A percentile compares a stretch with the other conserved stretches of the same genome.
Conservation (phyloP, 2,797 vertebrate species). For the Thunnus albacares region DNA sequence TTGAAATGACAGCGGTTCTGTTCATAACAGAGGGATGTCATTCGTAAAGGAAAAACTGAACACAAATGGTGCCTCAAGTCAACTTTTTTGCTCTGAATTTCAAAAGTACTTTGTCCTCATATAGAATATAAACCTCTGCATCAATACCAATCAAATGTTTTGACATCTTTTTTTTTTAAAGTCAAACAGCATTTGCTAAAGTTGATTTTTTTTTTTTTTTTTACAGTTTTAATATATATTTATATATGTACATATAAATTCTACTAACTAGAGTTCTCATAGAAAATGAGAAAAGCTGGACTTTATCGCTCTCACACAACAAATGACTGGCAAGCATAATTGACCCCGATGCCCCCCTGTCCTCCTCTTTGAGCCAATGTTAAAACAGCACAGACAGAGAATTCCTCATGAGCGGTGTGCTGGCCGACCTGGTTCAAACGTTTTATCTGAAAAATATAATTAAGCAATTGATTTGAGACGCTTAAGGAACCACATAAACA, state of each 20-base stretch:
- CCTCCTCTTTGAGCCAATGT: constrained; percentile 40
- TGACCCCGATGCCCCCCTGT: constrained; percentile 42
- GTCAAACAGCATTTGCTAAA: constrained; percentile 81
- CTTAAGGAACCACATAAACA: constrained; percentile 15
- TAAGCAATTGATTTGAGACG: background rate
- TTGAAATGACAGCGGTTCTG: constrained; percentile 61
- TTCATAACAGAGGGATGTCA: constrained; percentile 56
- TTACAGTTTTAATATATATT: constrained; percentile 86
- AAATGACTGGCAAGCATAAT: constrained; percentile 77
- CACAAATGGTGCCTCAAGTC: constrained; percentile 48
- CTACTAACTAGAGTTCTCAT: constrained; percentile 84
- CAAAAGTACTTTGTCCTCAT: constrained; percentile 82
- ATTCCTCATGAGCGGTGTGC: constrained; percentile 8
- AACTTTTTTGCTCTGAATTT: constrained; percentile 68
- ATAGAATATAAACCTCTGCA: constrained; percentile 90
- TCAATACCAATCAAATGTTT: constrained; percentile 83
- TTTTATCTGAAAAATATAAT: constrained; percentile 27
- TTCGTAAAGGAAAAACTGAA: constrained; percentile 43
- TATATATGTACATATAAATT: constrained; percentile 88
- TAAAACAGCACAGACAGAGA: constrained; percentile 22
- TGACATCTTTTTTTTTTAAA: constrained; percentile 72
- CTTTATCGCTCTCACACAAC: constrained; percentile 82
- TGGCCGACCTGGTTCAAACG: constrained; percentile 41
- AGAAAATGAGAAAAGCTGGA: constrained; percentile 87
- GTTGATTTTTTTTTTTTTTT: constrained; percentile 66